Conservation (phyloP, 2,113 vertebrate genomes). For the Megalops atlanticus region DNA sequence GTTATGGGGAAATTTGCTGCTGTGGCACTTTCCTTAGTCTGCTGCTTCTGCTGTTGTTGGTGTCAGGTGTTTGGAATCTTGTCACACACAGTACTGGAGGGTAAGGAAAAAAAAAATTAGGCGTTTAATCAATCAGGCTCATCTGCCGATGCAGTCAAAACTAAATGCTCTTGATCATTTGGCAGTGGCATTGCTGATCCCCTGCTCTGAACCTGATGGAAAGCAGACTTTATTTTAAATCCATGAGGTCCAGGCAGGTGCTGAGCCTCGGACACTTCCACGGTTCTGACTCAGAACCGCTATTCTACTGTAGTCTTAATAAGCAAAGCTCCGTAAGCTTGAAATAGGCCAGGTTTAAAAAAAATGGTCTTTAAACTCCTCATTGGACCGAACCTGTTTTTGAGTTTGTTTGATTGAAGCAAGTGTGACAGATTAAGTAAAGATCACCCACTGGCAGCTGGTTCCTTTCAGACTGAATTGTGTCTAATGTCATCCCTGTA, state of each 20-base stretch:
- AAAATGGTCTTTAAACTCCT: neutral
- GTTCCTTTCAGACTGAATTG: neutral
- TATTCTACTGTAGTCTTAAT: neutral
- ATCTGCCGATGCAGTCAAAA: neutral
- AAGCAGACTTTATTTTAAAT: neutral
- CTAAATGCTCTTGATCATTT: slow-evolving; percentile 5
- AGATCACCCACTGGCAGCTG: neutral
- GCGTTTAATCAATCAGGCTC: neutral
- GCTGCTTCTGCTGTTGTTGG: neutral
- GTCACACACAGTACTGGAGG: neutral
- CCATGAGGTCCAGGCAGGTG: neutral
- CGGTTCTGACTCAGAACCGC: neutral
- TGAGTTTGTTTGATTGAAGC: neutral
- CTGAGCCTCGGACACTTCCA: neutral
- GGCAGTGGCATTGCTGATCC: neutral
- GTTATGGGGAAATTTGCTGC: slow-evolving; percentile 39
- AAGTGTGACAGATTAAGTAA: neutral
- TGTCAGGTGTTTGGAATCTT: slow-evolving; percentile 10
- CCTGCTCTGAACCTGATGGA: neutral
- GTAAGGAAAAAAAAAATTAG: neutral
- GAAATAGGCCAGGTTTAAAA: neutral
- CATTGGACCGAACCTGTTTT: neutral
- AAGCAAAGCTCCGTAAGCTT: neutral
- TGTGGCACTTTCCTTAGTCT: neutral
- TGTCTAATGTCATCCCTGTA: neutral